A percentile compares a stretch with the other conserved stretches of the same genome.
phyloP scores from a whole-genome alignment of 2,113 vertebrate genomes.

The Leptodactylus fuscus region DNA sequence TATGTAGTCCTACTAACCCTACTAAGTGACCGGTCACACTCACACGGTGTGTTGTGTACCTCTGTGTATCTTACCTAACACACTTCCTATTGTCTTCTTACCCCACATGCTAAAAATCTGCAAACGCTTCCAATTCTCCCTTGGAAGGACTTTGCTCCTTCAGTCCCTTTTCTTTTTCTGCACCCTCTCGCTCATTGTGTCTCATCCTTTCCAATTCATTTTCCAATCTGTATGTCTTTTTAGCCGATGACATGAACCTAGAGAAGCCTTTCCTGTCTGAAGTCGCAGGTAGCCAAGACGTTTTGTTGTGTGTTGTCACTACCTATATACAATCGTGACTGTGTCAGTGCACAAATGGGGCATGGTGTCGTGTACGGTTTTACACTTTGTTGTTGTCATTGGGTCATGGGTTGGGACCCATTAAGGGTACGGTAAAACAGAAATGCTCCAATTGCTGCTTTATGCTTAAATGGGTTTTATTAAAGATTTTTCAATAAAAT shows the following conservation, averaged over 20 bases:
- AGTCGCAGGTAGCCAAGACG: constrained; percentile 38
- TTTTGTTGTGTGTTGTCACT: constrained; percentile 25
- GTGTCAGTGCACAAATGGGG: not conserved
- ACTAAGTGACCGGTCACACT: not conserved
- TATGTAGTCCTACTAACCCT: not conserved
- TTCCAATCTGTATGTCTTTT: constrained; percentile 3
- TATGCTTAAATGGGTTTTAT: no score
- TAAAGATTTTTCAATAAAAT: no score
- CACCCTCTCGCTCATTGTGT: constrained; percentile 1
- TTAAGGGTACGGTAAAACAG: no score
- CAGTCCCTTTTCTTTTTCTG: not conserved
- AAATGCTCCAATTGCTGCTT: no score
- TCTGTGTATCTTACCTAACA: not conserved
- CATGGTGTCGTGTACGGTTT: not conserved
- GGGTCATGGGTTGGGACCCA: no score
- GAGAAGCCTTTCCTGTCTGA: not conserved
- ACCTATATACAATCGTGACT: not conserved
- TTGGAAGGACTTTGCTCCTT: not conserved
- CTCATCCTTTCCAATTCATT: not conserved
- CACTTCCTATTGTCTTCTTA: not conserved
- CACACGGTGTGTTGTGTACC: not conserved
- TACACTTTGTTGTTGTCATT: no score
- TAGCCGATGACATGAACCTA: constrained; percentile 64
- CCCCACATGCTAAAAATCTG: not conserved
- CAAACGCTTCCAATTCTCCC: not conserved